Evolutionary conservation across 2,113 vertebrate species (phyloP), one percentile per base, ranked within the genome.

Genomic region (Ascaphus truei): DNA sequence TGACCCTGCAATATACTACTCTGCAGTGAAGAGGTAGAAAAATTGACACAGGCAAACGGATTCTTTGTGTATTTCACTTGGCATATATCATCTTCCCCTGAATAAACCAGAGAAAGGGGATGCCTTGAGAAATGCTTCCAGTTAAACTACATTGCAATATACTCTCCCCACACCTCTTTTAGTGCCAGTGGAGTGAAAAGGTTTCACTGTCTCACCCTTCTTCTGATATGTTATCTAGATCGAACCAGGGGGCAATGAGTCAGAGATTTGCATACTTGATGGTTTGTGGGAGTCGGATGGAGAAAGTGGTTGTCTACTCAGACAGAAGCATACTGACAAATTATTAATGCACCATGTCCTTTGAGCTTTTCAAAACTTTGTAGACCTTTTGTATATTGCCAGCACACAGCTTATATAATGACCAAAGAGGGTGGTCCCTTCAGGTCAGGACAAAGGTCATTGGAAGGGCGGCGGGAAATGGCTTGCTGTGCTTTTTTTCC

Each of bases 401-500:
- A 52, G 33, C 57, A 41, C 47, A 52, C 67, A 53, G 26, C 67
- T 71, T 61, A 30, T 43, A 71, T 71, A 61, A 71, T 61, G 67
- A 61, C 67, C 67, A 23, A 30, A 61, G 67, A 71, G 67, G 67
- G 67, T 71, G 67, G 67, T 71, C 67, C 34, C 7, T 30, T 22
- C 20, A 51, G 56, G 67, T 69, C 56, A 69, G 67, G 55, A 69
- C 67, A 69, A 61, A 69, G 67, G 67, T 69, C 67, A 16, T 51
- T 48, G 22, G 33, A 69, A 61, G 67, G 67, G 23, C 67, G 43
- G 56, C 55, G 56, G 56, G 67, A 69, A 60, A 51, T 60, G 9
- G n/a, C 45, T 36, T 47, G 37, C 64, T 57, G 52, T 8, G 52
- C 51, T 5, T 13, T 30, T 12, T 43, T 33, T 47, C 25, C 27